Percentiles rank a stretch among this genome's conserved stretches.
These are phyloP conservation scores for Eulithis testata DNA, from an alignment of 2,888 invertebrate genomes.

Conservation along the genomic window DNA sequence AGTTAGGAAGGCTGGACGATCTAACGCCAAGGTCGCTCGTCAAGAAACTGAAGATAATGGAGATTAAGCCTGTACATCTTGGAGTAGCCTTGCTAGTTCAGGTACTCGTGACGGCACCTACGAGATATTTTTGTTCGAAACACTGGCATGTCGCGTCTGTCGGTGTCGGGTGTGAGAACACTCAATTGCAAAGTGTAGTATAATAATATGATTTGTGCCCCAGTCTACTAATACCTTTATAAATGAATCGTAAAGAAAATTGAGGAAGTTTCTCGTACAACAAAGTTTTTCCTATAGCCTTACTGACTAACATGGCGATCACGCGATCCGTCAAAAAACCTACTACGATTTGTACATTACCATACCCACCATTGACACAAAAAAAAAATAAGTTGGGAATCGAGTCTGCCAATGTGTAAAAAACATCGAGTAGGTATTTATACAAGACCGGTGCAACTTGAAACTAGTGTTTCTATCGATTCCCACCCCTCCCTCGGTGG, in stretches of 20 bases:
- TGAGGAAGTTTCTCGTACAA: no score
- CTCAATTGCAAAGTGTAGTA: no score
- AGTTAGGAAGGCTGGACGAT: conserved; percentile 67
- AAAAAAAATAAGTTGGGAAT: background rate
- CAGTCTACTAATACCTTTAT: no score
- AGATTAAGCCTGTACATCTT: conserved; percentile 70
- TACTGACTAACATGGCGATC: no score
- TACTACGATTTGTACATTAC: no score
- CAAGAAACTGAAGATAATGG: conserved; percentile 59
- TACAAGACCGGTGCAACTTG: conserved; percentile 6
- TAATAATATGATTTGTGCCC: no score
- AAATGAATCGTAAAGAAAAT: no score
- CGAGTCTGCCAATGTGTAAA: background rate
- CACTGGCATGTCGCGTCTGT: no score
- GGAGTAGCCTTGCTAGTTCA: conserved; percentile 66
- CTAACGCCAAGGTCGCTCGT: conserved; percentile 65
- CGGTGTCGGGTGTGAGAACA: no score
- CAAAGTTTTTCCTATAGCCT: no score
- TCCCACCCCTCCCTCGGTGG: conserved; percentile 1
- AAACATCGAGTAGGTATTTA: no score
- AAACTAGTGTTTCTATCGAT: background rate
- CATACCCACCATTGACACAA: background rate
- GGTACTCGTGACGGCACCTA: conserved; percentile 45
- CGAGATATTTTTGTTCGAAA: background rate
- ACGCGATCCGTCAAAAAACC: no score